phyloP scores from a whole-genome alignment of 2,888 invertebrate species.

The Chesias legatella region DNA sequence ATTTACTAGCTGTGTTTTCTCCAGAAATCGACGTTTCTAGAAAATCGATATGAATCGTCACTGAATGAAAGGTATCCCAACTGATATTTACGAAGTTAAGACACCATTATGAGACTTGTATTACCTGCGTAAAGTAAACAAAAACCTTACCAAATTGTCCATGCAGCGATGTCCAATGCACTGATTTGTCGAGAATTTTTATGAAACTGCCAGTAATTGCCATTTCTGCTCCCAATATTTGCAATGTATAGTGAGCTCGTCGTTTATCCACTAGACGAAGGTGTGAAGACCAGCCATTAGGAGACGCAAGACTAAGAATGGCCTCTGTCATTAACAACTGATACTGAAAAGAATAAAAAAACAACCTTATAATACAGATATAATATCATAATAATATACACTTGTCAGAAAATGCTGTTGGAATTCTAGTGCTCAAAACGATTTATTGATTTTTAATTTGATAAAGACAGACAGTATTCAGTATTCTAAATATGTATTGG shows the following conservation, averaged over 20 bases:
- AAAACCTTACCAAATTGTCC: constrained; percentile 40
- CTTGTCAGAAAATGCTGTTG: no score
- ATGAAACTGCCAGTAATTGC: constrained; percentile 45
- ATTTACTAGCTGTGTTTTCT: no score
- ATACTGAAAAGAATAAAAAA: constrained; percentile 37
- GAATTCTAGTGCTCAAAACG: no score
- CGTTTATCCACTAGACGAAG: constrained; percentile 39
- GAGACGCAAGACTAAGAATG: constrained; percentile 39
- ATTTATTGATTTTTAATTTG: no score
- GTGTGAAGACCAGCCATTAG: constrained; percentile 45
- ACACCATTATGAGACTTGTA: neutral
- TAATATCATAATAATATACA: neutral
- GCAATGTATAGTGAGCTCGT: constrained; percentile 47
- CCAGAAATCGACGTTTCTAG: no score
- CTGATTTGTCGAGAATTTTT: constrained; percentile 39
- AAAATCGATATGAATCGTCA: no score
- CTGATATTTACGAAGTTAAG: neutral
- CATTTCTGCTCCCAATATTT: constrained; percentile 41
- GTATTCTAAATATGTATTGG: no score
- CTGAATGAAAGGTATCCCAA: no score
- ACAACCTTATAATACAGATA: no score
- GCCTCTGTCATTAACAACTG: constrained; percentile 52
- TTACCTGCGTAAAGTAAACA: neutral
- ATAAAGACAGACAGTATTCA: no score
- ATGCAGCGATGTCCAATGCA: constrained; percentile 45